Evolutionary conservation across 1,140 invertebrate genomes (phyloP), one percentile per base, ranked within the genome.

Genomic region (Cheumatopsyche charites): DNA sequence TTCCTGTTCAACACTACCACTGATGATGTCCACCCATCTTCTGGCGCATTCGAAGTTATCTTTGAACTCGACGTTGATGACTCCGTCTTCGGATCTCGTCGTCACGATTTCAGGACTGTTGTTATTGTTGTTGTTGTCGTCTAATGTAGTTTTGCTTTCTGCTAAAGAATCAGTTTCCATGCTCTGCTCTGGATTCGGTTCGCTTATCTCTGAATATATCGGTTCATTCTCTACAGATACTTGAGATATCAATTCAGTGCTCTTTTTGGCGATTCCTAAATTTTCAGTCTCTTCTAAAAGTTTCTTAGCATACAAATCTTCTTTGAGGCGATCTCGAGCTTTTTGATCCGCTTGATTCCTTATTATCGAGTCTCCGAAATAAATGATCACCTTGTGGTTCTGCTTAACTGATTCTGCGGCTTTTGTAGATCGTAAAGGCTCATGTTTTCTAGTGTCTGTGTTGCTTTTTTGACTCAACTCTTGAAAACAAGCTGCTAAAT

Each of bases 361-460:
- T 23, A 86, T 84, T 43, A 88, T 86, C 0, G 87, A 88, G 78
- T 90, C 89, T 4, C 89, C 89, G 71, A 90, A 90, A 77, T 90
- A 90, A 71, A 90, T 89, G 47, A 90, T 87, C 13, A 89, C 88
- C 81, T 88, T 90, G 73, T 90, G 89, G 49, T 82, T 84, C 75
- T 75, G 74, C 26, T 65, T 73, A 12, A 65, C n/a, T 7, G 70
- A 71, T 12, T 17, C 5, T 25, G 21, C 5, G 12, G 19, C 12
- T 36, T 69, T 52, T 61, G 69, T 70, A 0, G 41, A 43, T 1
- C 45, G 25, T 11, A 62, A 58, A 3, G 67, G 55, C 2, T 73
- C 72, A 12, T 72, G 41, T 25, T 72, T 75, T 62, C 25, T 71
- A 21, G 12, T 11, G 2, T 80, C 75, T 81, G 11, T 79, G 80